Evolutionary conservation across 2,113 vertebrate species (phyloP).

Genomic region (Heterochromis multidens): DNA sequence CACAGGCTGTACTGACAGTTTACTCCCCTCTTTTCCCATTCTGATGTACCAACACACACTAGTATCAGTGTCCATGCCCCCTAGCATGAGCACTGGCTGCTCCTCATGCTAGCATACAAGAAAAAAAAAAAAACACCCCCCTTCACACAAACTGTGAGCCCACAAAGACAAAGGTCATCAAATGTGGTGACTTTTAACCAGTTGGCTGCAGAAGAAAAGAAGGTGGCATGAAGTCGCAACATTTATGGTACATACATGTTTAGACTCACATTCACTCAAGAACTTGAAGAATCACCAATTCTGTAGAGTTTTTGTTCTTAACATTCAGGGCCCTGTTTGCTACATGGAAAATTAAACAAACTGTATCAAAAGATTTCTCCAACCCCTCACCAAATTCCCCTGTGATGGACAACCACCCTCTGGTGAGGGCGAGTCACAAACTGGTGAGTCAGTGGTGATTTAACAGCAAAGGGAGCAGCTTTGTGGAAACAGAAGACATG

Average conservation of each 20-base stretch:
- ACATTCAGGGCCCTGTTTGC: background rate
- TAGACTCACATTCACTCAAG: background rate
- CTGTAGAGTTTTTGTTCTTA: background rate
- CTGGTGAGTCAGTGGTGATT: background rate
- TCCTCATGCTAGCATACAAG: background rate
- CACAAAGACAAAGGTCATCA: background rate
- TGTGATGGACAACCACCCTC: background rate
- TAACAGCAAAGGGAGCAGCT: background rate
- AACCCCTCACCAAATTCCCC: rapidly evolving
- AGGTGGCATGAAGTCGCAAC: background rate
- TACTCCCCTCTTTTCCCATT: background rate
- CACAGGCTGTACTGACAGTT: background rate
- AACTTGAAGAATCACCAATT: background rate
- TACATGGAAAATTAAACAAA: background rate
- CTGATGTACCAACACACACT: background rate
- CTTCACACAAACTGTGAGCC: background rate
- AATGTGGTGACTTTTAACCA: background rate
- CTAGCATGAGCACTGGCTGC: background rate
- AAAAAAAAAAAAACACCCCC: background rate
- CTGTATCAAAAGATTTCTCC: background rate
- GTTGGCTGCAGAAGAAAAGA: background rate
- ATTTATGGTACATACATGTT: background rate
- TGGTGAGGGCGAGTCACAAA: no score
- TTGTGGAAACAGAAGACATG: background rate
- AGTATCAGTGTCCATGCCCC: background rate